Conservation (phyloP, 2,113 vertebrate genomes). For the Pteronura brasiliensis region DNA sequence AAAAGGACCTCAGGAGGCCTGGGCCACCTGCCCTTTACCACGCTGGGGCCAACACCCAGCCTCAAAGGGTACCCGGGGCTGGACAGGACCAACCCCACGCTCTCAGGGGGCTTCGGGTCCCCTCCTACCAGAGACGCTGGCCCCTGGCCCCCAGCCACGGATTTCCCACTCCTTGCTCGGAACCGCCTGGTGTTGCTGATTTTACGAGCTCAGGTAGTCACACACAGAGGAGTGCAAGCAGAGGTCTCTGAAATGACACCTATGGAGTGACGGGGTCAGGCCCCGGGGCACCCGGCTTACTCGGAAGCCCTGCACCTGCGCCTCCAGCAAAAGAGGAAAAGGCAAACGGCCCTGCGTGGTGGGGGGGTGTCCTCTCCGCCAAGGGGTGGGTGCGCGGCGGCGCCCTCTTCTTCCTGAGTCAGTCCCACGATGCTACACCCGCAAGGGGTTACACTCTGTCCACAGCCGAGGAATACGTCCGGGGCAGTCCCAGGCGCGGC, state of each 20-base stretch:
- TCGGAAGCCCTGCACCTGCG: neutral
- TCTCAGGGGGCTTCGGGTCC: no score
- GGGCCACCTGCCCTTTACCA: neutral
- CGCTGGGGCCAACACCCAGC: neutral
- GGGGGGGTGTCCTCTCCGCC: neutral
- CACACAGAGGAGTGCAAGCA: neutral
- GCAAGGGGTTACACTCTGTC: no score
- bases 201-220: neutral
- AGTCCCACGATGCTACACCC: neutral
- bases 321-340: neutral
- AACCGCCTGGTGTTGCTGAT: neutral
- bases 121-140: neutral
- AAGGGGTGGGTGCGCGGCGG: neutral
- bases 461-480: neutral
- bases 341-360: rapidly evolving
- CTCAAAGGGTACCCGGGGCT: neutral
- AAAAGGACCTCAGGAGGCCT: neutral
- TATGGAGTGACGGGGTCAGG: neutral
- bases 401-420: neutral
- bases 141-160: neutral
- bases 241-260: neutral
- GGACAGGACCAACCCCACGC: rapidly evolving
- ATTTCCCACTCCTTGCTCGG: no score
- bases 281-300: neutral
- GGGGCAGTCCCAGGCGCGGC: neutral